A percentile compares a stretch with the other conserved stretches of the same genome.
Evolutionary conservation across 2,888 invertebrate species (phyloP).

Genomic region (Pseudanteris insignis): DNA sequence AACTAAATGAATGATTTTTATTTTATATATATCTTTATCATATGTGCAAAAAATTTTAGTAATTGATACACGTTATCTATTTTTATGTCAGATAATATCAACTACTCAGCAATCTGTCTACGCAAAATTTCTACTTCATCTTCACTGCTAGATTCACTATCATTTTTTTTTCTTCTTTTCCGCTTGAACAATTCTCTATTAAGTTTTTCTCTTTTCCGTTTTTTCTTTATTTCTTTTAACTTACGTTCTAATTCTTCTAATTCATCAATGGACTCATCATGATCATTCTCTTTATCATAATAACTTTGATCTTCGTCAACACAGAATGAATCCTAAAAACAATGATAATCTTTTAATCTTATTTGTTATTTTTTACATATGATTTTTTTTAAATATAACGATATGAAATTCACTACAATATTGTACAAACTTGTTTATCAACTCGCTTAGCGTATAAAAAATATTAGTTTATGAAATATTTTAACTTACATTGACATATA

Average conservation of each 20-base stretch:
- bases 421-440: no score
- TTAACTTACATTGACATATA: slow-evolving; percentile 59
- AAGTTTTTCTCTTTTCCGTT: slow-evolving; percentile 11
- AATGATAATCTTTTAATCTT: no score
- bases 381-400: slow-evolving; percentile 1
- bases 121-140: slow-evolving; percentile 23
- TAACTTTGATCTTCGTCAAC: slow-evolving; percentile 11
- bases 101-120: slow-evolving; percentile 14
- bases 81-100: slow-evolving; percentile 1
- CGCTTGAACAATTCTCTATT: neutral
- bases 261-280: neutral
- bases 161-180: slow-evolving; percentile 4
- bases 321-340: slow-evolving; percentile 37
- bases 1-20: no score
- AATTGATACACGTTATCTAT: no score
- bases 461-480: no score
- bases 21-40: no score
- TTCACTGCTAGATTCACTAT: slow-evolving; percentile 18
- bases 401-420: no score
- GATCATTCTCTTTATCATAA: neutral
- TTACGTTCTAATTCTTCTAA: neutral
- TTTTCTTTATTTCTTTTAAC: slow-evolving; percentile 4
- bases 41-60: no score
- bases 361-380: neutral
- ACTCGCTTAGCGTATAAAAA: no score